Conservation (phyloP, 2,797 vertebrate genomes). For the Strix occidentalis region DNA sequence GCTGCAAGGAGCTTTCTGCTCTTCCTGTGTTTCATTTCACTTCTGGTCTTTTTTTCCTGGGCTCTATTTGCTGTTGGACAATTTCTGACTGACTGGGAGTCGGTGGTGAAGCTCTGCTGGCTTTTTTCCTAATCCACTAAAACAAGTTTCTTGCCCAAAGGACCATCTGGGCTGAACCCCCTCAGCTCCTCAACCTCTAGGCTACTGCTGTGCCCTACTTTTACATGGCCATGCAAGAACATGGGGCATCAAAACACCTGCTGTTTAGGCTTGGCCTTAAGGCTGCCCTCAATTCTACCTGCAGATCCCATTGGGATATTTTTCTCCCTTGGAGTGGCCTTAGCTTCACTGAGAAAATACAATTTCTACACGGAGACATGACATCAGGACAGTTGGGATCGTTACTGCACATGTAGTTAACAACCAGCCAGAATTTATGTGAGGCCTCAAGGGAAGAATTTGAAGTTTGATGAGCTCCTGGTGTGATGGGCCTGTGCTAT, state of each 20-base stretch:
- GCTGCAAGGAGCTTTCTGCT: not conserved
- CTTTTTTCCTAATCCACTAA: not conserved
- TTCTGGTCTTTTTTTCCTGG: not conserved
- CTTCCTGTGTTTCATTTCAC: not conserved
- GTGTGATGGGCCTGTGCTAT: not conserved
- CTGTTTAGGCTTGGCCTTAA: not conserved
- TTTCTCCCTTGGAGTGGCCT: not conserved
- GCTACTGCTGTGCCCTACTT: not conserved
- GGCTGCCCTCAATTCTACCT: not conserved
- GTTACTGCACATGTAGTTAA: not conserved
- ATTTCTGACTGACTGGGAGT: not conserved
- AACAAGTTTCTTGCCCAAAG: not conserved
- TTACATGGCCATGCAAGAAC: accelerated
- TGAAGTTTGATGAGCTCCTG: not conserved
- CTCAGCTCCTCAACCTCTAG: not conserved
- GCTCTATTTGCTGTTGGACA: not conserved
- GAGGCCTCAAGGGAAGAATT: not conserved
- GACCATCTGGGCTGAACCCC: not conserved
- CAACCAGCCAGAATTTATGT: not conserved
- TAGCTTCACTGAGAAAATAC: not conserved
- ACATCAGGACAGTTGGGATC: not conserved
- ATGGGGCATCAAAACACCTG: not conserved
- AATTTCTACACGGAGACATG: not conserved
- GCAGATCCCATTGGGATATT: not conserved
- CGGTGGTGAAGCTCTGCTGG: not conserved